Percentiles rank a stretch among this genome's conserved stretches.
Evolutionary conservation across 2,113 vertebrate genomes (phyloP).

Genomic region (Calonectris borealis): DNA sequence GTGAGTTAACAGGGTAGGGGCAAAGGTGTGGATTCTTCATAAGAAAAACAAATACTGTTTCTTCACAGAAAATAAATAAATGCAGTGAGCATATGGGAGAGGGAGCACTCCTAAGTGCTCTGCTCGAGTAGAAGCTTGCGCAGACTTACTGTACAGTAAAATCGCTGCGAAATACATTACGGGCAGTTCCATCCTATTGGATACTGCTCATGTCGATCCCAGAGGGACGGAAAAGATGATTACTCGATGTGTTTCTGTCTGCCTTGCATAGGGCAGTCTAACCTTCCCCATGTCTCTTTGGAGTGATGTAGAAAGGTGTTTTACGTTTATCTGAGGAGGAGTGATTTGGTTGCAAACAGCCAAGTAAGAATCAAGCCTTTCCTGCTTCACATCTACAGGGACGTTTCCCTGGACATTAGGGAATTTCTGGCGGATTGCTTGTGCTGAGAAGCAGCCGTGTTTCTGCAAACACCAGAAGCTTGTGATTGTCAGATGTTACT

Average conservation of each 20-base stretch:
- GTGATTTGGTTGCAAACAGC: not conserved
- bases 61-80: not conserved
- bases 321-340: not conserved
- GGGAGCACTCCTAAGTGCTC: not conserved
- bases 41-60: not conserved
- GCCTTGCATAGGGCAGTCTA: not conserved
- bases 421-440: not conserved
- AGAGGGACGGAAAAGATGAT: not conserved
- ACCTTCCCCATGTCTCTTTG: not conserved
- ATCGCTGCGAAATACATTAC: not conserved
- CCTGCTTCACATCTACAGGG: not conserved
- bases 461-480: not conserved
- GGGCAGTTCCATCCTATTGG: rapidly evolving
- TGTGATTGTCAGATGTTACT: not conserved
- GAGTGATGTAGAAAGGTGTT: not conserved
- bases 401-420: too few species aligned
- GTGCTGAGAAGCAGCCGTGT: not conserved
- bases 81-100: not conserved
- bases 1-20: not conserved
- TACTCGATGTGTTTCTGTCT: not conserved
- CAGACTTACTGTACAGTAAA: not conserved
- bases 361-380: not conserved
- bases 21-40: not conserved
- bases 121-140: not conserved
- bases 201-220: rapidly evolving